phyloP scores from a whole-genome alignment of 2,888 invertebrate species.

The Meteorus cinctellus region DNA sequence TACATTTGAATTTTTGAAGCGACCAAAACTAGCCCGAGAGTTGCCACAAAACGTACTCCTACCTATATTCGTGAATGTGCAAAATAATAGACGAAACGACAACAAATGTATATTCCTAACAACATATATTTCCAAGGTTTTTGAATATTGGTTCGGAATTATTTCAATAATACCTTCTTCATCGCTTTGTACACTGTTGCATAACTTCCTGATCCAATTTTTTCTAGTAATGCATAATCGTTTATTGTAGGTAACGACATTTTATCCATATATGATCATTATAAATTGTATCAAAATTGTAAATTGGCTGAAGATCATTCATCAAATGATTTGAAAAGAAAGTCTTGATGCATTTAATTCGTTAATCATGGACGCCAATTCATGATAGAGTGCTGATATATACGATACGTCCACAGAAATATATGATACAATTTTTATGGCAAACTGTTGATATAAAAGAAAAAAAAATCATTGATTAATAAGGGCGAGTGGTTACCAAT shows the following conservation, averaged over 20 bases:
- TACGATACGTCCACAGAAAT: too few relatives aligned
- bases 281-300: slow-evolving; percentile 71
- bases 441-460: background rate
- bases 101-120: too few relatives aligned
- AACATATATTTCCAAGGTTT: background rate
- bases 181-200: slow-evolving; percentile 89
- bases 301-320: slow-evolving; percentile 44
- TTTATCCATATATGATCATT: background rate
- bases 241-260: slow-evolving; percentile 75
- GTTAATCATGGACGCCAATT: background rate
- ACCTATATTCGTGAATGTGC: too few relatives aligned
- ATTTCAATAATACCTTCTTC: slow-evolving; percentile 76
- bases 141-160: background rate
- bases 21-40: too few relatives aligned
- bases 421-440: background rate
- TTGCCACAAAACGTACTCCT: too few relatives aligned
- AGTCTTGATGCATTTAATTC: background rate
- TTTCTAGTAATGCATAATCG: slow-evolving; percentile 82
- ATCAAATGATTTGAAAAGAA: background rate
- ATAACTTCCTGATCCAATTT: slow-evolving; percentile 88
- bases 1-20: too few relatives aligned
- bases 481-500: background rate
- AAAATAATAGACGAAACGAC: too few relatives aligned
- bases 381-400: background rate
- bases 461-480: slow-evolving; percentile 3